Evolutionary conservation across 2,113 vertebrate species (phyloP), one percentile per base, ranked within the genome.

Genomic region (Hemiscyllium ocellatum): DNA sequence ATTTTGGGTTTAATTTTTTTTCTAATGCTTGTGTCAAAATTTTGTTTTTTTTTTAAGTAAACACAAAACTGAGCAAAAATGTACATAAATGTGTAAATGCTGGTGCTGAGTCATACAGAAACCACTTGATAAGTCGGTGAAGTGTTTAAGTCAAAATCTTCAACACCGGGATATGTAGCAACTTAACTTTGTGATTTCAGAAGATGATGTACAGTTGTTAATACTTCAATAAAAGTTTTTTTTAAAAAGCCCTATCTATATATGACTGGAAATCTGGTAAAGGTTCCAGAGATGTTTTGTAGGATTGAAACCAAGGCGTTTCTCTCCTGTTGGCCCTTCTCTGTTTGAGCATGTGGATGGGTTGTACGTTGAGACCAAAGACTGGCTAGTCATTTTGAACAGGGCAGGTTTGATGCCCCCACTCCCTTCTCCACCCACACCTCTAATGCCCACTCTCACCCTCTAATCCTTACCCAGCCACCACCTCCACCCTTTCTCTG

Each of bases 101-200:
- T 0, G 2, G 47, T 70, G 95, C 96, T 22, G 47, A 33, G 65
- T 95, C 33, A 66, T 91, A 65, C 95, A 83, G 61, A 1, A 0
- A 66, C 72, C 0, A n/a, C 0, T 65, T 0, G 95, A 72, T 33
- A 69, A 17, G 96, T 47, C 33, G 86, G 96, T 29, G 20, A 96
- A 95, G 96, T 96, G 93, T 94, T 68, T 13, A 33, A 96, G 96
- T 89, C 96, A 5, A 96, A 96, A 96, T 97, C 96, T 97, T 97
- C 97, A 96, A 97, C 98, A 98, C 98, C 98, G 98, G 98, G 98
- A 97, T 97, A 97, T 98, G 97, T 98, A 98, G 98, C 98, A 98
- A 98, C 87, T 37, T 66, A 93, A 97, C 97, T 97, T 96, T 97
- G 97, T 98, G 97, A 96, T 97, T 97, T 98, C 97, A 97, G 97